Evolutionary conservation across 2,797 vertebrate genomes (phyloP), one percentile per base, ranked within the genome.

Genomic region (Tadarida brasiliensis): DNA sequence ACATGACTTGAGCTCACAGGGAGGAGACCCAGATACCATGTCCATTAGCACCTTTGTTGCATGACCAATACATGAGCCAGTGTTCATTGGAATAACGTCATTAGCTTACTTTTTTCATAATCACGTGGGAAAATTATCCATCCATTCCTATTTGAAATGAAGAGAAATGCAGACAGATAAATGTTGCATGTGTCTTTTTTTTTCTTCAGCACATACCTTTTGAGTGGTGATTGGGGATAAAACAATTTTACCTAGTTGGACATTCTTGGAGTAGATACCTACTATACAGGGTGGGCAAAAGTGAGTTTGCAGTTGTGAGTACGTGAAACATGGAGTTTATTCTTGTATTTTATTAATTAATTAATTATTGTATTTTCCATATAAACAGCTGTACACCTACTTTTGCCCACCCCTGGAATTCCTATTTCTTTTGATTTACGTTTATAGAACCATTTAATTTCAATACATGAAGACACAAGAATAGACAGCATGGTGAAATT

Each of bases 1-100:
- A 94, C 96, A 96, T 97, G 95, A 96, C 96, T 97, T 94, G 97
- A 74, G 51, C 96, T 98, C 97, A 73, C 97, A 96, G 61, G 94
- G 67, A 92, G 92, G 87, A 83, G 87, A 94, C 91, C 78, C 93
- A 97, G 96, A 95, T 97, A 74, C 88, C 88, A 91, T 74, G 93
- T 87, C 76, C 93, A 86, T 97, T 97, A 96, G 90, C 91, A 95
- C 87, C 96, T 97, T 98, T 97, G 83, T 96, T 97, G 61, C 93
- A 91, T 95, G 91, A 97, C 91, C 90, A 96, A 78, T 59, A 90
- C 3, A 96, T 94, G 11, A 22, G 0, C 22, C 20, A 28, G 71
- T 94, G 85, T 96, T 93, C 84, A 97, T 7, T 68, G 17, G 14
- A 91, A 59, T 84, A 87, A 90, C 3, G 17, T 4, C 11, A 47